Evolutionary conservation across 1,140 invertebrate species (phyloP), one percentile per base, ranked within the genome.

Genomic region (Apocrypta bakeri): DNA sequence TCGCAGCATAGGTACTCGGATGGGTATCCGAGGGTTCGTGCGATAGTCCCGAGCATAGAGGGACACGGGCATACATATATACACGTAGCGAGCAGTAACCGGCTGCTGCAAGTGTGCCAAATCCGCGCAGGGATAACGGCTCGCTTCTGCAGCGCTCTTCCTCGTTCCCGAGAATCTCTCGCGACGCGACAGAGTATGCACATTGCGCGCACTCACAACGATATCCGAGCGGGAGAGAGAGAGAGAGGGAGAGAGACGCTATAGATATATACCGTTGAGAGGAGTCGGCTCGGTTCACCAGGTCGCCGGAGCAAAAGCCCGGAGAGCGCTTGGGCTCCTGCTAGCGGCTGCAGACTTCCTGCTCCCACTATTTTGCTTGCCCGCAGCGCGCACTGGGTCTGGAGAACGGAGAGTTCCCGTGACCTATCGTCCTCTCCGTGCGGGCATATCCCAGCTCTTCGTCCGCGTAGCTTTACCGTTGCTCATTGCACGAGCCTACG

Each of bases 381-480:
- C 12, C 75, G 11, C 33, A 14, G 4, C 31, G n/a, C 29, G 63
- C 63, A 29, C 0, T 66, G 42, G 63, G n/a, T 68, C 64, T 31
- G 33, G 69, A 71, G 69, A 27, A 21, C 40, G 48, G 27, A 25
- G 73, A 69, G 81, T 79, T 83, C 81, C 76, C 81, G 81, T 83
- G 81, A 83, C 81, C 81, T 79, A 83, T 83, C 81, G 81, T 63
- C 81, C 74, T 37, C 42, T 37, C 17, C 56, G 80, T n/a, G n/a
- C 48, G 69, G 61, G 71, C 33, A 61, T 24, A 37, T 37, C 33
- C 3, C 33, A 9, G 33, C n/a, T n/a, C n/a, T n/a, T n/a, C n/a
- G n/a, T n/a, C n/a, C n/a, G n/a, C 33, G 33, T 37, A 37, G 74
- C 63, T 25, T 4, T 64, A n/a, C 63, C 21, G 63, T 64, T 27